Percentiles rank a stretch among this genome's conserved stretches.
Conservation (phyloP, 2,113 vertebrate genomes). For the Theristicus caerulescens region DNA sequence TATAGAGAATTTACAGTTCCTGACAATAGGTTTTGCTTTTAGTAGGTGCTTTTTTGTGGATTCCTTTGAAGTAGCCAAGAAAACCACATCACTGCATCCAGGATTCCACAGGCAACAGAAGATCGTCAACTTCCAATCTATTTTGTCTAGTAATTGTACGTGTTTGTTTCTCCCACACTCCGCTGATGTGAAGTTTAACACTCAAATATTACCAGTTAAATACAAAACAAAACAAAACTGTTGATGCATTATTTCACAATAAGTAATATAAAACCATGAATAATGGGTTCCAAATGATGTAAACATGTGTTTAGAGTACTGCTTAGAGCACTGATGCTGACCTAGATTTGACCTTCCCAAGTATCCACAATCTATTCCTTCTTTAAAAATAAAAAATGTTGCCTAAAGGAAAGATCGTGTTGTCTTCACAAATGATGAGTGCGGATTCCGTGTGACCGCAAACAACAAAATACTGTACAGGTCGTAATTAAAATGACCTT, state of each 20-base stretch:
- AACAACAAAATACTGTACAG: constrained; percentile 55
- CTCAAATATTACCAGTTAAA: constrained; percentile 60
- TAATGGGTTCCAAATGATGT: constrained; percentile 67
- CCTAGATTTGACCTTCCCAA: constrained; percentile 65
- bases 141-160: constrained; percentile 58
- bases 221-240: constrained; percentile 68
- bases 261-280: constrained; percentile 66
- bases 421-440: constrained; percentile 56
- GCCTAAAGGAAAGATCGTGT: constrained; percentile 42
- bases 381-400: constrained; percentile 59
- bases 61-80: constrained; percentile 70
- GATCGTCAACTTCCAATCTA: constrained; percentile 63
- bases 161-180: constrained; percentile 64
- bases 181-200: constrained; percentile 40
- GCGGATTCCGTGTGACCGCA: constrained; percentile 45
- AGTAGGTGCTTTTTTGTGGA: constrained; percentile 55
- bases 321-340: constrained; percentile 32
- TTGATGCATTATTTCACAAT: constrained; percentile 67
- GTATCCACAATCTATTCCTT: constrained; percentile 48
- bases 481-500: constrained; percentile 69
- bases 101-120: constrained; percentile 58
- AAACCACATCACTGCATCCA: constrained; percentile 64
- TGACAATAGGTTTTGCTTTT: constrained; percentile 25
- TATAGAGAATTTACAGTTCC: background rate
- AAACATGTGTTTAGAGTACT: constrained; percentile 51